A percentile compares a stretch with the other conserved stretches of the same genome.
These are phyloP conservation scores for Augiades crinisus DNA, from an alignment of 2,888 invertebrate genomes.

Conservation along the genomic window DNA sequence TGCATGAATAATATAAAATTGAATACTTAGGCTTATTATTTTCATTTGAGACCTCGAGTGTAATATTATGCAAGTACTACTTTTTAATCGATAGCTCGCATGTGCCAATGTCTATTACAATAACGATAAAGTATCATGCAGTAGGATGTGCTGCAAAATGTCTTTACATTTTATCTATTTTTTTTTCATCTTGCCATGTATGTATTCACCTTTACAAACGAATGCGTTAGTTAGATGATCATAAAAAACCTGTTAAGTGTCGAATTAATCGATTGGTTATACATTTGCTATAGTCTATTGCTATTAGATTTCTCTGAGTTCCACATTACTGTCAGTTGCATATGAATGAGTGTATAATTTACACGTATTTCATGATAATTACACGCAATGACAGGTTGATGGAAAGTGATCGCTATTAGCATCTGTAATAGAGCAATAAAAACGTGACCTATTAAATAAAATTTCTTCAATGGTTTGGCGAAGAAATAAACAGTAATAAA, in stretches of 20 bases:
- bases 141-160: too few species aligned
- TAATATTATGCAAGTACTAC: too few species aligned
- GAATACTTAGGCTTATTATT: too few species aligned
- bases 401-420: conserved; percentile 5
- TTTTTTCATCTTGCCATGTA: too few species aligned
- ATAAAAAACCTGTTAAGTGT: conserved; percentile 29
- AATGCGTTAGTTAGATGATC: neutral
- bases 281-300: conserved; percentile 28
- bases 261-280: conserved; percentile 30
- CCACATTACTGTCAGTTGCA: conserved; percentile 11
- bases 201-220: neutral
- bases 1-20: too few species aligned
- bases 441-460: neutral
- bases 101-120: too few species aligned
- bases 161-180: too few species aligned
- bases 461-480: neutral
- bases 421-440: neutral
- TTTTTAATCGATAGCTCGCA: too few species aligned
- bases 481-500: neutral
- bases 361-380: conserved; percentile 4
- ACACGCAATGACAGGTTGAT: neutral
- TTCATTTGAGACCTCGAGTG: too few species aligned
- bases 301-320: conserved; percentile 16
- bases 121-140: too few species aligned
- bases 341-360: conserved; percentile 6